Evolutionary conservation across 1,140 invertebrate genomes (phyloP), one percentile per base, ranked within the genome.

Genomic region (Eupeodes corollae): DNA sequence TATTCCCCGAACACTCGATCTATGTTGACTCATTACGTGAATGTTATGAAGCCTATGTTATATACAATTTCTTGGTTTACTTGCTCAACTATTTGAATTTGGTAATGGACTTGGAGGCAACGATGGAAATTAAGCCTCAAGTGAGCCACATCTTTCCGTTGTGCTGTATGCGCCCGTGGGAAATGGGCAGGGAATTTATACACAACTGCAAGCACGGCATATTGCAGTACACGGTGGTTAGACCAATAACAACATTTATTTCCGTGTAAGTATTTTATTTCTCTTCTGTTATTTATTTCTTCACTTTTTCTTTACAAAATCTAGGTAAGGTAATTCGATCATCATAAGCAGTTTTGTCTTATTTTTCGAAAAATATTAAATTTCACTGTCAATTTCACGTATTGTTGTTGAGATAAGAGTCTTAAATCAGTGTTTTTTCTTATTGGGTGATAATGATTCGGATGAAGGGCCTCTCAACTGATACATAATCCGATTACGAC

Each of bases 1-100:
- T 85, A 21, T 87, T 87, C 71, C 88, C 89, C 15, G 73, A 81
- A 55, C 79, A 83, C 52, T 88, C 88, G 15, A 91, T 96, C 49
- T 96, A 95, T 63, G 76, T 95, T 58, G 91, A 97, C 63, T 90
- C 88, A 55, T 67, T 90, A 21, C 75, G 92, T 69, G 92, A 97
- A 74, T 96, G 91, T 67, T 97, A 97, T 64, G 93, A 97, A 73
- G 86, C 85, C 11, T 96, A 93, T 78, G 92, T 95, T 0, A 97
- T 98, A 58, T 97, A 97, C 63, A 96, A 94, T 73, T 97, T 97
- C 63, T 93, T 97, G 89, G 88, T 86, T 63, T 97, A 89, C 70
- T 72, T 98, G 39, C 69, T 96, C 42, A 91, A 90, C 58, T 96
- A 91, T 70, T 73, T 96, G 37, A 84, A 89, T 71, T 80, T 86